A percentile compares a stretch with the other conserved stretches of the same genome.
These are phyloP conservation scores for Poecilia gillii DNA, from an alignment of 2,797 vertebrate genomes.

Conservation along the genomic window DNA sequence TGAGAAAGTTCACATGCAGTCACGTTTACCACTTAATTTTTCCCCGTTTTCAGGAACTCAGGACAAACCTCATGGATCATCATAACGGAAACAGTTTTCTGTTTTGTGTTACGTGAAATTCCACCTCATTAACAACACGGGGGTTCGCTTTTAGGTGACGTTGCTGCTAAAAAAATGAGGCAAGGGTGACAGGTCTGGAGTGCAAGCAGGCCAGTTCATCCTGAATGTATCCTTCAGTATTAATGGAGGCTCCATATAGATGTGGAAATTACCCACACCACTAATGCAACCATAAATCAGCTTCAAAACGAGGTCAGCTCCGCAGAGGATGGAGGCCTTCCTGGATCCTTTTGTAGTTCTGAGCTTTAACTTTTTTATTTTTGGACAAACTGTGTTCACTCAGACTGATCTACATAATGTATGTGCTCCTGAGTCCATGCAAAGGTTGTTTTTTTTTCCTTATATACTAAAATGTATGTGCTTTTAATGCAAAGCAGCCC, in stretches of 20 bases:
- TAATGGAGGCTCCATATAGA: neutral
- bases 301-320: slow-evolving; percentile 4
- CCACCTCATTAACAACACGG: neutral
- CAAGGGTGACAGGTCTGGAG: slow-evolving; percentile 1
- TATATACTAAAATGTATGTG: neutral
- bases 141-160: neutral
- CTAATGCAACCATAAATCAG: slow-evolving; percentile 1
- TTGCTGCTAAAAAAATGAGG: neutral
- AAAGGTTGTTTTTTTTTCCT: neutral
- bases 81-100: neutral
- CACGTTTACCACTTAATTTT: neutral
- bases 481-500: slow-evolving; percentile 3
- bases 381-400: neutral
- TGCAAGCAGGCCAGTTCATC: neutral
- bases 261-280: neutral
- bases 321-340: neutral
- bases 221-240: neutral
- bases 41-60: neutral
- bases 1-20: neutral
- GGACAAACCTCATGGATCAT: neutral
- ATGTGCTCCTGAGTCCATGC: neutral
- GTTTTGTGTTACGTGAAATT: slow-evolving; percentile 1
- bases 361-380: neutral
- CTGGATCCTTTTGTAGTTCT: slow-evolving; percentile 2
- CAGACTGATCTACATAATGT: neutral